Base-by-base conservation (phyloP, 2,888 invertebrate species). In the Epistrophe grossulariae region DNA sequence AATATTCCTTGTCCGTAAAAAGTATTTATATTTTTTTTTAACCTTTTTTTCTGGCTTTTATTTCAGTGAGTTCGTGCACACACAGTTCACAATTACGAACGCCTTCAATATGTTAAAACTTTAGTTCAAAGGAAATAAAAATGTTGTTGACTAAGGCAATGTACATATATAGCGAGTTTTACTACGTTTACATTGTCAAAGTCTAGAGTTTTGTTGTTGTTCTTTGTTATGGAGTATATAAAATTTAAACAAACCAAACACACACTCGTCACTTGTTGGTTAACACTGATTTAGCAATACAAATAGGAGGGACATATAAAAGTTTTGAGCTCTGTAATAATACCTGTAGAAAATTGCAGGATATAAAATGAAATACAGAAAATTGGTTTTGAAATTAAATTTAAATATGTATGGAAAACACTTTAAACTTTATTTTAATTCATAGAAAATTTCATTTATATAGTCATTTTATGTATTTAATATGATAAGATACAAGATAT, bases 61-160 rank as follows among this genome's bases (percentile, higher is more conserved):
- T 50, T 68, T 50, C 50, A 38, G 40, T 31, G 15, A 64, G 45
- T 28, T 52, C 66, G 35, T 66, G 55, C 45, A n/a, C 38, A 73
- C 43, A 64, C 28, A 43, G 13, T 50, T 50, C 17, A 50, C 57
- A 64, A 48, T 68, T 68, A 70, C 35, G 62, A 60, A 62, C 60
- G 68, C 68, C 68, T 68, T 52, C 35, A 76, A 55, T 70, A 43
- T 68, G 45, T 57, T 45, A 79, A 50, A 24, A 24, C 24, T 35
- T 68, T 45, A 48, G 68, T 73, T 50, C 52, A 71, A 71, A 35
- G 62, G 76, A 81, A 70, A 45, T 28, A 28, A 35, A 31, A 64
- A 73, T 35, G 9, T 40, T 73, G 73, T 81, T 81, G 76, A 76
- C 70, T 74, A 55, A 62, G 76, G 45, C 17, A 24, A 48, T 11